These are phyloP conservation scores for Pseudobourletiella spinata DNA, from an alignment of 1,140 invertebrate species.

Conservation along the genomic window DNA sequence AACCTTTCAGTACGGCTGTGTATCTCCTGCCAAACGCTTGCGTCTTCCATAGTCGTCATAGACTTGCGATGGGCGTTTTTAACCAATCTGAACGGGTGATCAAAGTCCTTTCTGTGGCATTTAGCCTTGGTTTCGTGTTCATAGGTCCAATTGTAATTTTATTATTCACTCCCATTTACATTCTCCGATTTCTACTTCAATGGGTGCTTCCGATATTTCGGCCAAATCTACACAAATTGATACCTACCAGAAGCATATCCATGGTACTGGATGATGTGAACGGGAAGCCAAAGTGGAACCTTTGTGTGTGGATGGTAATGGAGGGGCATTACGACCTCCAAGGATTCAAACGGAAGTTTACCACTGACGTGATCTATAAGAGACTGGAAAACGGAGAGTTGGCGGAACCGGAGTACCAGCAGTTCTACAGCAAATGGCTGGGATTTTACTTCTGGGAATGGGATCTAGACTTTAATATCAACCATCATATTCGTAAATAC, in stretches of 20 bases:
- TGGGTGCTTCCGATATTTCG: not conserved
- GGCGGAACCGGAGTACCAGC: slow-evolving; percentile 26
- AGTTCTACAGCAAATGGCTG: slow-evolving; percentile 22
- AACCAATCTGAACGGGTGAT: too few relatives aligned
- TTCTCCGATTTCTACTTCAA: slow-evolving; percentile 1
- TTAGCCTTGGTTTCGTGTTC: too few relatives aligned
- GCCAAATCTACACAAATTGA: slow-evolving; percentile 22
- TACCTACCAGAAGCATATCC: slow-evolving; percentile 18
- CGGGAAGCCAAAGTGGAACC: slow-evolving; percentile 20
- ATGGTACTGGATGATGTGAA: slow-evolving; percentile 17
- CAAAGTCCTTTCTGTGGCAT: too few relatives aligned
- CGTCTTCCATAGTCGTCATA: too few relatives aligned
- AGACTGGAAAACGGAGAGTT: slow-evolving; percentile 14
- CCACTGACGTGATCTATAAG: slow-evolving; percentile 12
- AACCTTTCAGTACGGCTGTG: too few relatives aligned
- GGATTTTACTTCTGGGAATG: slow-evolving; percentile 31
- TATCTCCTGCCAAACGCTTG: too few relatives aligned
- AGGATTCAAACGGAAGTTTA: slow-evolving; percentile 11
- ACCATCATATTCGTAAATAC: not conserved
- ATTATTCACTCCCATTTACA: slow-evolving; percentile 4
- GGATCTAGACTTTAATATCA: slow-evolving; percentile 1
- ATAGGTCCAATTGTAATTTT: not conserved
- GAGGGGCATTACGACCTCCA: slow-evolving; percentile 22
- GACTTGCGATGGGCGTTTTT: too few relatives aligned
- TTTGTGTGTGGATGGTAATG: slow-evolving; percentile 22